Percentiles rank a stretch among this genome's conserved stretches.
phyloP scores from a whole-genome alignment of 2,113 vertebrate genomes.

The Oreochromis spilurus region DNA sequence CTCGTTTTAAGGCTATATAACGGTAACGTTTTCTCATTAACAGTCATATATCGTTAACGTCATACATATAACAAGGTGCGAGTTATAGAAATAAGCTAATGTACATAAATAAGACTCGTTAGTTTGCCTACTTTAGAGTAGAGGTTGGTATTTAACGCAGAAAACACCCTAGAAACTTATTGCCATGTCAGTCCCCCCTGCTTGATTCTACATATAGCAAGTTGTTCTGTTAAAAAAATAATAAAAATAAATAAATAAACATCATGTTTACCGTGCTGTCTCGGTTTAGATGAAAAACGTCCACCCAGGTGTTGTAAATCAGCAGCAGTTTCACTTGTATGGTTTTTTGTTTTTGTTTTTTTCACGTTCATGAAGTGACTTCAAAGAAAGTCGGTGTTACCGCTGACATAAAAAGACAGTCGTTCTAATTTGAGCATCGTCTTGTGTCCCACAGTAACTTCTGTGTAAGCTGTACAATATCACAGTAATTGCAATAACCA shows the following conservation, averaged over 20 bases:
- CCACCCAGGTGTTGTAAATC: constrained; percentile 6
- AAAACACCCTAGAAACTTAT: neutral
- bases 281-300: constrained; percentile 5
- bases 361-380: neutral
- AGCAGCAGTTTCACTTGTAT: neutral
- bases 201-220: neutral
- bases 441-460: neutral
- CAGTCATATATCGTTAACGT: constrained; percentile 1
- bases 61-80: neutral
- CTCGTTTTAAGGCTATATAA: neutral
- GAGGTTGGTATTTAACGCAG: constrained; percentile 24
- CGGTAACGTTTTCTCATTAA: neutral
- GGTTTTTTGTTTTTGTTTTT: neutral
- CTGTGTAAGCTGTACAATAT: constrained; percentile 38
- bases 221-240: neutral
- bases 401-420: neutral
- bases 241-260: neutral
- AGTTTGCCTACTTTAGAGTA: neutral
- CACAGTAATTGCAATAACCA: constrained; percentile 43
- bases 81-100: constrained; percentile 30
- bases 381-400: constrained; percentile 9
- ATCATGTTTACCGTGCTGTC: neutral
- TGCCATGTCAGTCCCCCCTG: neutral
- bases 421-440: constrained; percentile 3
- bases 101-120: neutral